These are phyloP conservation scores for Clinocottus analis DNA, from an alignment of 2,113 vertebrate species.

Conservation along the genomic window DNA sequence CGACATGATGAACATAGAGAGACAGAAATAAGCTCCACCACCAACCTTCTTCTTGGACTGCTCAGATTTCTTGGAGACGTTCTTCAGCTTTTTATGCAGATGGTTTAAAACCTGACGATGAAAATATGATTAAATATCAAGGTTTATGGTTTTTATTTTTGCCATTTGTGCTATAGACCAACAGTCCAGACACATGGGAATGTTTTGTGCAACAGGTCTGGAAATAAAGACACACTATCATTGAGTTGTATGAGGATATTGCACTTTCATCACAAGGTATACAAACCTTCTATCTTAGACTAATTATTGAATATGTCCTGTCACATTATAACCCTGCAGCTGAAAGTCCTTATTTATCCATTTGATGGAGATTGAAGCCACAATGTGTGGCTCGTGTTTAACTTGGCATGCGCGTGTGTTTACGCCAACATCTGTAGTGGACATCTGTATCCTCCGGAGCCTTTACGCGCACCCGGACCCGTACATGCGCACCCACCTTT, in stretches of 20 bases:
- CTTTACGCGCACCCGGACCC: background rate
- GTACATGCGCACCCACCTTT: slow-evolving; percentile 87
- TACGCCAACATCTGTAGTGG: too few species aligned
- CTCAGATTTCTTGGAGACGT: slow-evolving; percentile 95
- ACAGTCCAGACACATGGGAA: too few species aligned
- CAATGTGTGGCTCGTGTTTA: background rate
- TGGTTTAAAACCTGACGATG: slow-evolving; percentile 92
- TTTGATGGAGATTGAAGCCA: background rate
- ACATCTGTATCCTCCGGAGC: background rate
- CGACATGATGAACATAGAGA: background rate
- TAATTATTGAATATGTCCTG: background rate
- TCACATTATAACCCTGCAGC: background rate
- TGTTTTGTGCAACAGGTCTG: too few species aligned
- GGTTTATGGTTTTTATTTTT: too few species aligned
- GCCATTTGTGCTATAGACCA: too few species aligned
- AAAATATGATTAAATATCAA: background rate
- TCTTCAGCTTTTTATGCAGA: slow-evolving; percentile 93
- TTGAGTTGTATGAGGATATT: too few species aligned
- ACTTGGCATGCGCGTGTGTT: too few species aligned
- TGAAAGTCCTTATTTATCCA: background rate
- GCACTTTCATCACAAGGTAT: too few species aligned
- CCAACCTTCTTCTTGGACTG: slow-evolving; percentile 95
- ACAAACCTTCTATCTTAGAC: background rate
- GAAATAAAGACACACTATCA: too few species aligned
- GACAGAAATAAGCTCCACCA: background rate